Base-by-base conservation (phyloP, 2,113 vertebrate species). In the Sebastes fasciatus region DNA sequence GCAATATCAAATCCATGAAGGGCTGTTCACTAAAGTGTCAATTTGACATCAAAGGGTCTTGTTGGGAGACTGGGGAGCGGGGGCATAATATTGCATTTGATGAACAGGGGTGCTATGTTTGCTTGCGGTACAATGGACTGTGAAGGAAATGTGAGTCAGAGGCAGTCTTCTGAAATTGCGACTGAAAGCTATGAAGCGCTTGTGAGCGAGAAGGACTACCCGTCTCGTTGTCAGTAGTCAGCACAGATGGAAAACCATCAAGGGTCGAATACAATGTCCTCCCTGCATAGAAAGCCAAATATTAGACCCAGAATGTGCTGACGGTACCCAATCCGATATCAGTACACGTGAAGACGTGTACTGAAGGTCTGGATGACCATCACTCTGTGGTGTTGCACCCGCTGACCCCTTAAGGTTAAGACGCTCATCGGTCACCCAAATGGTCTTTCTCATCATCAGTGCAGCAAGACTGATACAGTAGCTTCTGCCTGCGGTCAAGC, bases 21-120 rank as follows among this genome's bases (percentile, higher is more conserved):
- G 77, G 93, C 86, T 91, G 90, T 93, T 94, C 91, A 91, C 90
- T 93, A 91, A 95, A 95, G 93, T 93, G 93, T 94, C 93, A 94
- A 95, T 95, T 94, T 94, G 86, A 95, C 93, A 93, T 94, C 92
- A 95, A 94, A 95, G 90, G 82, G 84, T 87, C 91, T 92, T 92
- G 91, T 90, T 88, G 88, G 87, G 83, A 88, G 90, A 88, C 75
- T 40, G 81, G 79, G 65, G 61, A 89, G 90, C 23, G 8, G 74
- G 80, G 63, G 77, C 84, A 83, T 85, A 82, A 90, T 88, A 90
- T 87, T 90, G 89, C 88, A 87, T 92, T 93, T 91, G 88, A 92
- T 91, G 92, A 92, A 85, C 82, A 88, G 81, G 65, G 88, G 23
- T 51, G 68, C 81, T 58, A 40, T 75, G 74, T 88, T 82, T 86